Base-by-base conservation (phyloP, 1,140 invertebrate species). In the Drosophila kohkoa region DNA sequence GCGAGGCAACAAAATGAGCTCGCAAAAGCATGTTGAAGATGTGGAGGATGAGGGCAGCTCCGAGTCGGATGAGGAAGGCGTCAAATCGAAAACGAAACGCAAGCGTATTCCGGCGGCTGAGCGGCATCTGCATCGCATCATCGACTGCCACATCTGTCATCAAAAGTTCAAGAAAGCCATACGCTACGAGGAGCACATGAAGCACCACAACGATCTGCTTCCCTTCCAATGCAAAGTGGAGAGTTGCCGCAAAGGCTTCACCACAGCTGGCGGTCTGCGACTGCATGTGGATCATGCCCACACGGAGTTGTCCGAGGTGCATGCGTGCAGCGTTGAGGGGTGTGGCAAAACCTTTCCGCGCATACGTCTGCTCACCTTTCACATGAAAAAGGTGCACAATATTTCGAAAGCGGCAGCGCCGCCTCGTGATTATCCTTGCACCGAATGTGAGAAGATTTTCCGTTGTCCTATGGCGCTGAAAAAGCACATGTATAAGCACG, bases 401-500 rank as follows among this genome's bases (percentile, higher is more conserved):
- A 90, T 92, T 2, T 77, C 75, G 0, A 92, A 92, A 67, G 91
- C 86, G 2, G 70, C 82, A 1, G 81, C 82, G 2, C 88, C 82
- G n/a, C 88, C 88, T 0, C 63, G 91, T 20, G 82, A 86, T 25
- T 90, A 92, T 48, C 88, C 88, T 5, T 92, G 91, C 62, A 79
- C 71, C 0, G 91, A 92, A 68, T 92, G 91, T 46, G 91, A 92
- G 45, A 92, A 92, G 60, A 64, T 92, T 0, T 92, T 92, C 52
- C 88, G 88, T 8, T 92, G 91, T 54, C 90, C 88, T 1, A 92
- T 91, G 88, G 91, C 91, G 1, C 67, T 92, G 4, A 92, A 92
- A 54, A 92, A 94, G 63, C 94, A 94, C 66, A 94, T 94, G 66
- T 94, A 94, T 52, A 94, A 94, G 16, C 94, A 94, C 54, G 89